Evolutionary conservation across 2,888 invertebrate species (phyloP), one percentile per base, ranked within the genome.

Genomic region (Neoscelio sp.): DNA sequence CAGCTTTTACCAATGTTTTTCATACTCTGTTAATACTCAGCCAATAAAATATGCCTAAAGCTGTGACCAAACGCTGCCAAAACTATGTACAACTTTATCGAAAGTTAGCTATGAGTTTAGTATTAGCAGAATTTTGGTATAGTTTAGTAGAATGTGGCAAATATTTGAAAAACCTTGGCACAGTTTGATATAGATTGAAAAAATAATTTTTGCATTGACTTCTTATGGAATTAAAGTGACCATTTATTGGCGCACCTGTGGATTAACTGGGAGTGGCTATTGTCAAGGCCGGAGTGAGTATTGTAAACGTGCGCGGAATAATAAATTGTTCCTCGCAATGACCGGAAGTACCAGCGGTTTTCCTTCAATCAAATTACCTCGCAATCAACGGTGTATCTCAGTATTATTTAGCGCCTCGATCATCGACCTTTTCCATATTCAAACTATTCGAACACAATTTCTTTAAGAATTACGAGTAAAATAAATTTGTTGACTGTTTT

Each of bases 261-360:
- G 60, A 60, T 77, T 48, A 50, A 18, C 35, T 60, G 65, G 77
- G 71, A 64, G 77, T 77, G 77, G 77, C 65, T 76, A 76, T 60
- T 77, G 70, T 70, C 77, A 77, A 77, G 70, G 77, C 56, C 64
- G 44, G 23, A 68, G 40, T 54, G 44, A 46, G 64, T 12, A 62
- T 75, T 75, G 73, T 74, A 42, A 70, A 26, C 46, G 38, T 23
- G 30, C 52, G 52, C n/a, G 35, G 75, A 76, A 76, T 76, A 64
- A 76, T 70, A 70, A 54, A 62, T 54, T 17, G 60, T 17, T 60
- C 52, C 52, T 54, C 23, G 62, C 68, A 68, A 74, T 48, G 76
- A 68, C 68, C 76, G 76, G 76, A 76, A 76, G 76, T 56, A 13
- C 40, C 44, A 15, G 17, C 38, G 46, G 30, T 68, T 75, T 65